A percentile compares a stretch with the other conserved stretches of the same genome.
Evolutionary conservation across 2,888 invertebrate species (phyloP).

Genomic region (Harpalus rubripes): DNA sequence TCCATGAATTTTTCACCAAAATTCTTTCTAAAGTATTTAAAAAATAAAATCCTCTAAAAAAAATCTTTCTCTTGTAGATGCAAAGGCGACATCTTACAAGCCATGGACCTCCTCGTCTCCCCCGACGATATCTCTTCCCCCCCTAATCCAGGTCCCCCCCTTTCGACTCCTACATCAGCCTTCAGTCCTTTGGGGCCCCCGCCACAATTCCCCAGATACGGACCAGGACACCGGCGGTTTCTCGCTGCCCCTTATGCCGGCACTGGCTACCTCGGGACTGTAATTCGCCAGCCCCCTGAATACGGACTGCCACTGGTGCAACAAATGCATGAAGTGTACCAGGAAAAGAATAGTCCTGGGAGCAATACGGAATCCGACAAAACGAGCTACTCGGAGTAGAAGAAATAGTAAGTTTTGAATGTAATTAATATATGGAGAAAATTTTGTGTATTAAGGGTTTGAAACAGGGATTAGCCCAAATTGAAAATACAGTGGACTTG

Average conservation of each 20-base stretch:
- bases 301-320: conserved; percentile 74
- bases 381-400: conserved; percentile 80
- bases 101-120: conserved; percentile 93
- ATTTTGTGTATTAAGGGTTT: too few relatives aligned
- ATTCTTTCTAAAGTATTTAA: too few relatives aligned
- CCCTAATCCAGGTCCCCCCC: conserved; percentile 82
- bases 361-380: conserved; percentile 80
- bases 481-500: too few relatives aligned
- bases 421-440: too few relatives aligned
- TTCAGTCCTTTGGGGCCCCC: conserved; percentile 87
- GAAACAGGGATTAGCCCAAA: too few relatives aligned
- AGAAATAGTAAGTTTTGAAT: not conserved
- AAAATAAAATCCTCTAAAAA: not conserved
- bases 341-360: conserved; percentile 77
- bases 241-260: conserved; percentile 90
- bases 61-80: conserved; percentile 72
- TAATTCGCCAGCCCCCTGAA: conserved; percentile 80
- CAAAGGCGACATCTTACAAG: conserved; percentile 92
- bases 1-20: too few relatives aligned
- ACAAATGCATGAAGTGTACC: conserved; percentile 76
- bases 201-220: conserved; percentile 81
- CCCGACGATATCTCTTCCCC: conserved; percentile 73
- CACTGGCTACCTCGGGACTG: conserved; percentile 90
- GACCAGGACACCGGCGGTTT: conserved; percentile 83
- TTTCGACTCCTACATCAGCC: conserved; percentile 80